Evolutionary conservation across 2,888 invertebrate species (phyloP).

Genomic region (Pheosia gnoma): DNA sequence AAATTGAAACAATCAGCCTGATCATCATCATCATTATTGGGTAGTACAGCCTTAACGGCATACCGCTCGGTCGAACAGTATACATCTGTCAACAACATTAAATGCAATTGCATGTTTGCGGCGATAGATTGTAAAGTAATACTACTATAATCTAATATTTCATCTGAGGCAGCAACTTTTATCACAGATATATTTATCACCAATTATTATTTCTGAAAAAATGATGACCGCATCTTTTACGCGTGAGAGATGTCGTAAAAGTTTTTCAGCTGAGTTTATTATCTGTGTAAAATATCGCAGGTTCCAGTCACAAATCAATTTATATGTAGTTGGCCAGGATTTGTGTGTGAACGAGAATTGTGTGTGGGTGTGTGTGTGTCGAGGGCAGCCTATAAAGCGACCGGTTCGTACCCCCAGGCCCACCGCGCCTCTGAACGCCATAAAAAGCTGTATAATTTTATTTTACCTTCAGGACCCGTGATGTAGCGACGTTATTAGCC

Average conservation of each 20-base stretch:
- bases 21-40: too few species aligned
- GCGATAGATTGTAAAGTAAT: too few species aligned
- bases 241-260: conserved; percentile 5
- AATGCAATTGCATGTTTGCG: too few species aligned
- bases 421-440: conserved; percentile 40
- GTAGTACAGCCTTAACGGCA: too few species aligned
- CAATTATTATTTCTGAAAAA: not conserved
- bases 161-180: too few species aligned
- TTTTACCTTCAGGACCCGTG: conserved; percentile 47
- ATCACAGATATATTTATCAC: too few species aligned
- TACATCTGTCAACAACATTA: too few species aligned
- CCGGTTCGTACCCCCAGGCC: conserved; percentile 40
- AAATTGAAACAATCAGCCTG: too few species aligned
- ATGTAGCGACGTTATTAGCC: conserved; percentile 46
- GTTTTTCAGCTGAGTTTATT: conserved; percentile 28
- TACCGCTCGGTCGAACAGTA: too few species aligned
- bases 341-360: conserved; percentile 32
- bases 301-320: conserved; percentile 42
- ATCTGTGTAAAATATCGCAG: conserved; percentile 29
- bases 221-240: conserved; percentile 6
- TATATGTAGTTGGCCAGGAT: conserved; percentile 38
- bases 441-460: conserved; percentile 57
- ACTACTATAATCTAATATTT: too few species aligned
- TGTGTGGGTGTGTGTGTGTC: conserved; percentile 24
- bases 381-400: conserved; percentile 42